Evolutionary conservation across 2,113 vertebrate genomes (phyloP).

Genomic region (Hiodon alosoides): DNA sequence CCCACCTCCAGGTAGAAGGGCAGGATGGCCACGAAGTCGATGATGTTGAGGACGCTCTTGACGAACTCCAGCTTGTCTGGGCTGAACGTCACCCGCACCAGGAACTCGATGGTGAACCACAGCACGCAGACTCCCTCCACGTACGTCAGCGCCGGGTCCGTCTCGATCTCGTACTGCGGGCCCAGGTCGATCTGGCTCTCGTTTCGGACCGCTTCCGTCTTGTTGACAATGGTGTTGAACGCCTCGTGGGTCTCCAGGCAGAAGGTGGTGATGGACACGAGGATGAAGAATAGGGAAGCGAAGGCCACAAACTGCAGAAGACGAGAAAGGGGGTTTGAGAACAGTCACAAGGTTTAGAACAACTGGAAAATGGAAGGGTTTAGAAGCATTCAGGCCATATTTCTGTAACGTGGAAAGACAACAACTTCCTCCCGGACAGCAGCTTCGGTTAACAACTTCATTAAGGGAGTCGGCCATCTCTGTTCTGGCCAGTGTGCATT

Average conservation of each 20-base stretch:
- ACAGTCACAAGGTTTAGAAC: too few relatives aligned
- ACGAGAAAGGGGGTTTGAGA: conserved; percentile 12
- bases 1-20: conserved; percentile 93
- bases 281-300: conserved; percentile 69
- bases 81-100: conserved; percentile 88
- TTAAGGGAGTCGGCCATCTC: too few relatives aligned
- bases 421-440: too few relatives aligned
- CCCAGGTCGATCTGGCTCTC: conserved; percentile 62
- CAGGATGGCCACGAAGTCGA: conserved; percentile 91
- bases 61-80: conserved; percentile 95
- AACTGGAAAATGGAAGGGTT: too few relatives aligned
- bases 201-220: conserved; percentile 75
- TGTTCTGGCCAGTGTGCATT: too few relatives aligned
- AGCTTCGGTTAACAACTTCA: too few relatives aligned
- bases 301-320: conserved; percentile 87
- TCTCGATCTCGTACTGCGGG: conserved; percentile 85
- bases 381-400: too few relatives aligned
- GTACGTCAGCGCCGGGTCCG: conserved; percentile 87
- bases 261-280: too few relatives aligned
- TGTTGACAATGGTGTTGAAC: conserved; percentile 95
- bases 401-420: too few relatives aligned
- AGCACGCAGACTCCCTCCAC: conserved; percentile 94
- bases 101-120: conserved; percentile 97
- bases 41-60: conserved; percentile 94
- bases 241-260: conserved; percentile 26